phyloP scores from a whole-genome alignment of 1,140 invertebrate species.

The Leptinotarsa defecta region DNA sequence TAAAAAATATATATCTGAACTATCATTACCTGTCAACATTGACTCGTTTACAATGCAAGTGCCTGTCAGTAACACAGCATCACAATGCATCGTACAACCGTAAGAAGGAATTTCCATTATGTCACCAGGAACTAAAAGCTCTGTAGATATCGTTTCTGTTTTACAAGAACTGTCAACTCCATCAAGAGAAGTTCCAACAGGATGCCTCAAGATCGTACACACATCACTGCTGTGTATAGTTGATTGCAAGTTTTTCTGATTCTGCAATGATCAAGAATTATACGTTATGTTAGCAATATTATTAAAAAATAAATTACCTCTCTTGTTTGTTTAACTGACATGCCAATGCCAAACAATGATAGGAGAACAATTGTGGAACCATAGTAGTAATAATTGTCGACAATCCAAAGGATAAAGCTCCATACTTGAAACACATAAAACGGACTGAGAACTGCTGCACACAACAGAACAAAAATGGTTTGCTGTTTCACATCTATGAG shows the following conservation, averaged over 20 bases:
- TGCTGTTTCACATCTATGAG: constrained; percentile 78
- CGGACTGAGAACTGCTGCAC: constrained; percentile 87
- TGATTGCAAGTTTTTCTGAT: constrained; percentile 72
- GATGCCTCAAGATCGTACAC: constrained; percentile 64
- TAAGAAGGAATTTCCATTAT: constrained; percentile 77
- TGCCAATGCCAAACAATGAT: constrained; percentile 81
- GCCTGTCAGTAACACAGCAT: constrained; percentile 81
- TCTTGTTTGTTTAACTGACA: constrained; percentile 82
- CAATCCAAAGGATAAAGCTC: constrained; percentile 80
- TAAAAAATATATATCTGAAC: not conserved
- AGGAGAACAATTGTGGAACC: constrained; percentile 84
- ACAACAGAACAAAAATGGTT: constrained; percentile 69
- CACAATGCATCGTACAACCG: constrained; percentile 82
- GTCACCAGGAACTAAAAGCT: constrained; percentile 80
- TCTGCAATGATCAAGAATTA: constrained; percentile 58
- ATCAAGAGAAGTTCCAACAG: constrained; percentile 16
- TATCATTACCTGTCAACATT: constrained; percentile 85
- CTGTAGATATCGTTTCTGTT: constrained; percentile 59
- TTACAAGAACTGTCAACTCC: constrained; percentile 35
- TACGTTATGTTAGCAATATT: not conserved
- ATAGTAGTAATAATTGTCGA: constrained; percentile 85
- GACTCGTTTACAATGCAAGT: constrained; percentile 94
- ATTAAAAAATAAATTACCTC: constrained; percentile 60
- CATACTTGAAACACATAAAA: constrained; percentile 96
- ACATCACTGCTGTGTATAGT: constrained; percentile 72